Conservation (phyloP, 2,113 vertebrate genomes). For the Dendrocopos noguchii region DNA sequence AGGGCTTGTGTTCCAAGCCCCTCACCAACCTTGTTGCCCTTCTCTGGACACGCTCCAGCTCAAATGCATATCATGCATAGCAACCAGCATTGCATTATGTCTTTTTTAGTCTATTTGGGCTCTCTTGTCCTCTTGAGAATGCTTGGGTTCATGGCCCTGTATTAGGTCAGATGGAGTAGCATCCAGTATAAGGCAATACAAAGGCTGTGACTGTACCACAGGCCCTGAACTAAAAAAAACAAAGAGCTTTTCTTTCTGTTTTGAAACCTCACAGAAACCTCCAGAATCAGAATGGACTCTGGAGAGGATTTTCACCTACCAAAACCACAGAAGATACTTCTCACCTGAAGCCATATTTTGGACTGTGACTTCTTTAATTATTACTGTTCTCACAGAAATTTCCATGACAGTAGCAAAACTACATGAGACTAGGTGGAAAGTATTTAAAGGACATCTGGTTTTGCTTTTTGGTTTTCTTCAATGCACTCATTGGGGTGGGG, state of each 20-base stretch:
- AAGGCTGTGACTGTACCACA: background rate
- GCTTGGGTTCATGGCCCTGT: background rate
- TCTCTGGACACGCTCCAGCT: background rate
- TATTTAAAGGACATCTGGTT: conserved; percentile 42
- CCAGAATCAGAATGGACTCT: background rate
- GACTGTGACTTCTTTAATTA: background rate
- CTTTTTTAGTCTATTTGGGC: background rate
- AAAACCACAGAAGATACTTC: background rate
- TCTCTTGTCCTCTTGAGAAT: background rate
- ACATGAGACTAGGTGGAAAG: conserved; percentile 13
- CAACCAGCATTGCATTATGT: background rate
- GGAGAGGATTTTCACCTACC: background rate
- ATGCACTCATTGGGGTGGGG: background rate
- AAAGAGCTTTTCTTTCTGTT: background rate
- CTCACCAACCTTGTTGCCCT: too few species aligned
- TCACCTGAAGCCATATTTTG: background rate
- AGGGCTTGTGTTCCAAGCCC: too few species aligned
- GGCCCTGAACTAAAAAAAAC: background rate
- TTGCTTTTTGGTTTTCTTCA: conserved; percentile 4
- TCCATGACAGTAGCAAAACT: conserved; percentile 11
- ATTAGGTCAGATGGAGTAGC: background rate
- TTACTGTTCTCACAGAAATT: background rate
- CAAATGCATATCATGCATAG: too few species aligned
- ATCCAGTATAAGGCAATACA: background rate
- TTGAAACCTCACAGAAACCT: background rate